A percentile compares a stretch with the other conserved stretches of the same genome.
Conservation (phyloP, 2,113 vertebrate genomes). For the Anolis carolinensis region DNA sequence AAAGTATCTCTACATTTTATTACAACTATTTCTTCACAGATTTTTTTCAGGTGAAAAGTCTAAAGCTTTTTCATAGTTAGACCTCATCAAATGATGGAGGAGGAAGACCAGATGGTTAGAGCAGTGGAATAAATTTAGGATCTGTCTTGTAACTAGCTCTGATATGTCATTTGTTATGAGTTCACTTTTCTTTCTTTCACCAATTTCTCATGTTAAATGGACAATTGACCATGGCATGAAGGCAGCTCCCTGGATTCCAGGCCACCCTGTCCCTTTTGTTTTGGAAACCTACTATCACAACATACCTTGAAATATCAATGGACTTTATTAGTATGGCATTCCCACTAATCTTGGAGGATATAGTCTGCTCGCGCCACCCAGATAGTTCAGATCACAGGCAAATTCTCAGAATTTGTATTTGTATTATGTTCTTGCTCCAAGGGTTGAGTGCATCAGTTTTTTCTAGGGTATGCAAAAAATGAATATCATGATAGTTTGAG, state of each 20-base stretch:
- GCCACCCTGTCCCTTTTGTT: background rate
- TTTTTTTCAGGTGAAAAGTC: no score
- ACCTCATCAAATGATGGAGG: no score
- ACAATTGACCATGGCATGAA: background rate
- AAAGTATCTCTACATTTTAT: no score
- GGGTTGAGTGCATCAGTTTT: no score
- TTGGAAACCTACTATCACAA: background rate
- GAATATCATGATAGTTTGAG: conserved; percentile 33
- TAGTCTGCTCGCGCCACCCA: background rate
- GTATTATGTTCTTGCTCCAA: no score
- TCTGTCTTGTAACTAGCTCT: background rate
- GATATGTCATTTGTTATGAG: background rate
- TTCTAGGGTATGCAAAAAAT: conserved; percentile 38
- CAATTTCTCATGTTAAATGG: background rate
- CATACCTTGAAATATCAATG: background rate
- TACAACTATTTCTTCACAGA: no score
- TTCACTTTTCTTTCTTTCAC: background rate
- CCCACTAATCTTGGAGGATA: background rate
- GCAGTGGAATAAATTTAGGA: background rate
- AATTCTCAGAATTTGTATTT: background rate
- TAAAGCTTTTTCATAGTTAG: no score
- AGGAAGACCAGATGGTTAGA: no score
- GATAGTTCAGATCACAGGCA: background rate
- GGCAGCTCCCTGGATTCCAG: background rate
- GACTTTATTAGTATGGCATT: background rate